Conservation (phyloP, 2,113 vertebrate genomes). For the Pandion haliaetus region DNA sequence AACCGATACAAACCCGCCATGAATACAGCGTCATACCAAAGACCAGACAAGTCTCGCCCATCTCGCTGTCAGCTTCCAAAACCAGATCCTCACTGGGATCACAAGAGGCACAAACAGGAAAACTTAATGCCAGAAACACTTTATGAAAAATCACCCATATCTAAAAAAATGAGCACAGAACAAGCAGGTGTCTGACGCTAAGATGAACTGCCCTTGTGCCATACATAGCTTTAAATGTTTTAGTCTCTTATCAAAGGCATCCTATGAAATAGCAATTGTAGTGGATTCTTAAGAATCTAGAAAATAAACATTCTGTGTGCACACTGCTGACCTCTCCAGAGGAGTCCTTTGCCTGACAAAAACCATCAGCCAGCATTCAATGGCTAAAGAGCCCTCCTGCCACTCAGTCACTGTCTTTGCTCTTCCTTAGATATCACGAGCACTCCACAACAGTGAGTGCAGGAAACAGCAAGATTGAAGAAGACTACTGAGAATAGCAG, state of each 20-base stretch:
- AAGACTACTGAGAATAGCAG: accelerated
- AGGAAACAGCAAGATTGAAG: neutral
- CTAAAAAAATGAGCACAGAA: neutral
- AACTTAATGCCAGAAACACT: neutral
- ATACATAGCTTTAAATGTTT: neutral
- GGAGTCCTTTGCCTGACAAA: neutral
- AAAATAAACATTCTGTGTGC: neutral
- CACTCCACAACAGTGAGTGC: neutral
- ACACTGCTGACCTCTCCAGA: neutral
- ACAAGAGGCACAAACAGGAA: neutral
- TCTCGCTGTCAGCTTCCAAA: neutral
- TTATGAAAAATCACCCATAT: neutral
- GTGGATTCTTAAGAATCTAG: neutral
- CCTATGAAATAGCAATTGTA: neutral
- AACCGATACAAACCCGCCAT: neutral
- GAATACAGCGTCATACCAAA: neutral
- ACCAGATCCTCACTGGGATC: too few species aligned
- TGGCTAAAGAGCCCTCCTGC: neutral
- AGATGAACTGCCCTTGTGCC: neutral
- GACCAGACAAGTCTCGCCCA: neutral
- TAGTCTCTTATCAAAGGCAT: neutral
- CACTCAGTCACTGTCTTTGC: neutral
- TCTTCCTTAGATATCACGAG: neutral
- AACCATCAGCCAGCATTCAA: neutral
- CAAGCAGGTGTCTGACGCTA: neutral